A percentile compares a stretch with the other conserved stretches of the same genome.
These are phyloP conservation scores for Cryptocheilus praepositus DNA, from an alignment of 2,888 invertebrate genomes.

Conservation along the genomic window DNA sequence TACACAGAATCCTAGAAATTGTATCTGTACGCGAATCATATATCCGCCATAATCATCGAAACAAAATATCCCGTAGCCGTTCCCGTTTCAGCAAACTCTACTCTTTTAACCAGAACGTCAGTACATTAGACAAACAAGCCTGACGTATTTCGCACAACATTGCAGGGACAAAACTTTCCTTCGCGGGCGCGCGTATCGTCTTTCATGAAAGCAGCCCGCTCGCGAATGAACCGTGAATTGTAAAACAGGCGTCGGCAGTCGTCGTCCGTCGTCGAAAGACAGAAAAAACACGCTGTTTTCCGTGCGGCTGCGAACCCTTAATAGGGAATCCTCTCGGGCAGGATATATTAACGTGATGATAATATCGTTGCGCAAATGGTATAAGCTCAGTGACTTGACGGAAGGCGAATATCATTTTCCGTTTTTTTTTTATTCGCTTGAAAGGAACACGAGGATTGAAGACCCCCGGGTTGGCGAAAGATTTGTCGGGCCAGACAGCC, in stretches of 20 bases:
- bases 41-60: too few species aligned
- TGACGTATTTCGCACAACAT: slow-evolving; percentile 8
- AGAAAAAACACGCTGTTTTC: slow-evolving; percentile 28
- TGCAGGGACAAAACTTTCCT: slow-evolving; percentile 5
- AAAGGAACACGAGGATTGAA: slow-evolving; percentile 1
- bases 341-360: background rate
- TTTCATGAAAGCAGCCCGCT: slow-evolving; percentile 28
- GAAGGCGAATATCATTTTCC: slow-evolving; percentile 29
- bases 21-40: too few species aligned
- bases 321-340: slow-evolving; percentile 28
- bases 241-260: slow-evolving; percentile 23
- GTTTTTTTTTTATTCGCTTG: background rate
- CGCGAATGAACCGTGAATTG: slow-evolving; percentile 17
- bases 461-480: slow-evolving; percentile 33
- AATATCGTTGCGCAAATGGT: too few species aligned
- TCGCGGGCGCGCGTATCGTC: slow-evolving; percentile 17
- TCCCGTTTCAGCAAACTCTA: too few species aligned
- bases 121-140: too few species aligned
- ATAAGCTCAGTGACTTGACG: too few species aligned
- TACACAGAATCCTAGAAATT: too few species aligned
- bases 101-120: too few species aligned
- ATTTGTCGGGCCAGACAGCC: slow-evolving; percentile 29
- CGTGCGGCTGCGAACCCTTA: slow-evolving; percentile 24
- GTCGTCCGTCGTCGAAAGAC: slow-evolving; percentile 9
- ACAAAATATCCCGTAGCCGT: too few species aligned